Evolutionary conservation across 2,888 invertebrate species (phyloP), one percentile per base, ranked within the genome.

Genomic region (Epistrophe grossulariae): DNA sequence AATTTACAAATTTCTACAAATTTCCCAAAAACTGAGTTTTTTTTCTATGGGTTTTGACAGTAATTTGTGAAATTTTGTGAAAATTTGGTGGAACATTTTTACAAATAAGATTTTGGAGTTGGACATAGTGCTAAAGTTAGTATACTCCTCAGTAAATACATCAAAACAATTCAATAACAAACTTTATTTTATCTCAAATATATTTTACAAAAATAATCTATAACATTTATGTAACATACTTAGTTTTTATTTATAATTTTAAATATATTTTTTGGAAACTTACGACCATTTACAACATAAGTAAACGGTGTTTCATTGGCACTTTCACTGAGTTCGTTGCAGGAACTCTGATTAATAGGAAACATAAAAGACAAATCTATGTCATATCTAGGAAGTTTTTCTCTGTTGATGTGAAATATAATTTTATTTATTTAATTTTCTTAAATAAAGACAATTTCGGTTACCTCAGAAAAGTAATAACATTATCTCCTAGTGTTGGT

Each of bases 321-420:
- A 8, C 91, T 92, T 70, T 91, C 91, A 90, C 90, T 92, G 31
- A 92, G 88, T 88, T 92, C 90, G 24, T 92, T 91, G 74, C 92
- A 92, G 11, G 96, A 94, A 1, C 94, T 94, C 91, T 98, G 97
- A 43, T 95, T 94, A 92, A 98, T 97, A 15, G 96, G 94, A 90
- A 97, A 97, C 94, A 97, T 96, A 91, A 96, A 97, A 40, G 96
- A 95, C 84, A 97, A 92, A 90, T 97, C 97, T n/a, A 98, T 96
- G 90, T 97, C 97, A 91, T 97, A 97, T 89, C 96, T 91, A 3
- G 93, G 93, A 72, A 93, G 82, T 85, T 93, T 93, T 87, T 93
- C 93, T 79, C 92, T 92, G 78, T 38, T 85, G 85, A 79, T 62
- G 0, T 17, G 19, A 15, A 55, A 11, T 24, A 24, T 13, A 24